Base-by-base conservation (phyloP, 1,140 invertebrate genomes). In the Holcopasites calliopsidis region DNA sequence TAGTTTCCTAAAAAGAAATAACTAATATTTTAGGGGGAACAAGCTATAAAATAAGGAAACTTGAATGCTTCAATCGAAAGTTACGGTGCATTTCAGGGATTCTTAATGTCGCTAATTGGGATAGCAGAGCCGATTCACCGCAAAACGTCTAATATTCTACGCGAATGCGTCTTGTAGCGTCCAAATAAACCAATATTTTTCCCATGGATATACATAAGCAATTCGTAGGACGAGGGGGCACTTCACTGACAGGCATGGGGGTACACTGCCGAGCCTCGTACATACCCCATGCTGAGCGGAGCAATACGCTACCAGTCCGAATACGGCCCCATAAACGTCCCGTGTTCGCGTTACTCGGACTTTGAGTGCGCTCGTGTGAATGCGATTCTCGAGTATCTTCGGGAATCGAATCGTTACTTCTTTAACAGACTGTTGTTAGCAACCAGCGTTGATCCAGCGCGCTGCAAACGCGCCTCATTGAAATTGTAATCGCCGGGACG, bases 161-260 rank as follows among this genome's bases (percentile, higher is more conserved):
- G 18, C 66, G 78, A 86, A 84, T 81, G 79, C 76, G 76, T 87
- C 79, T 85, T 84, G 64, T 61, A 82, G 72, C 68, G 73, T 62
- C 82, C 80, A 87, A 90, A 89, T 90, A 89, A 89, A 89, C 88
- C 80, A 87, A 89, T 89, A 88, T 90, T 89, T 90, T 90, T 90
- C 89, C 89, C 89, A 90, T 90, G 88, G 88, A 88, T 87, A 87
- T 85, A 84, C 83, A 85, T 87, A 87, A 85, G 84, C 86, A 79
- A 82, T 84, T 87, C 58, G 80, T 86, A 84, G 66, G 72, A 83
- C 65, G 62, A 80, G 75, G 77, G 79, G 73, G 82, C 82, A 83
- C 80, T 85, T 83, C 78, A 83, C 83, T 83, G 82, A 84, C 77
- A 85, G n/a, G 83, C 85, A 86, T 86, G 83, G 85, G 83, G 86